These are phyloP conservation scores for Chromis chromis DNA, from an alignment of 2,797 vertebrate genomes.

Conservation along the genomic window DNA sequence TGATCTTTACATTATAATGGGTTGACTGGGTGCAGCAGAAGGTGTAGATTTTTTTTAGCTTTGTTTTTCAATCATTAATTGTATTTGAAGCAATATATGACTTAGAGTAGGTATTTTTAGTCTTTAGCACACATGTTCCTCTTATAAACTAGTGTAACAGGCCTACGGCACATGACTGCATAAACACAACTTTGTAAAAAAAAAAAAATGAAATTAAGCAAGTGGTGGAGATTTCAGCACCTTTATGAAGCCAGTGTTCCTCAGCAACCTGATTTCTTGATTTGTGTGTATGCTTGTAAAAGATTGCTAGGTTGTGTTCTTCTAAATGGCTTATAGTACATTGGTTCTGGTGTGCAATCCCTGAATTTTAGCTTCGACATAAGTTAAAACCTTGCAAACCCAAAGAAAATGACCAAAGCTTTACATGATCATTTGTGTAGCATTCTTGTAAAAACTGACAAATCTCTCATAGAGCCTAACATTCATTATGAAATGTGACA, in stretches of 20 bases:
- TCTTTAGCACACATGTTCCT: constrained; percentile 5
- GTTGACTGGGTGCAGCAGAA: constrained; percentile 7
- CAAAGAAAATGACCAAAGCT: constrained; percentile 40
- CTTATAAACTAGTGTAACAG: not conserved
- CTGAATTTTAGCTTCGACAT: constrained; percentile 6
- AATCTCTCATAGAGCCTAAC: constrained; percentile 6
- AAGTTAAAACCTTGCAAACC: not conserved
- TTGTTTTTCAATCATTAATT: constrained; percentile 18
- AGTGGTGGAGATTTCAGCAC: constrained; percentile 5
- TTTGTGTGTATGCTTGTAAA: not conserved
- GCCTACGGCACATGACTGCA: not conserved
- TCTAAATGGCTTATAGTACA: not conserved
- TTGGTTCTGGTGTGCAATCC: not conserved
- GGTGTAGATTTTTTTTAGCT: constrained; percentile 32
- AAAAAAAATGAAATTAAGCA: not conserved
- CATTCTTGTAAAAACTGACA: constrained; percentile 12
- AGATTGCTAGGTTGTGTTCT: no score
- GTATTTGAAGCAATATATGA: constrained; percentile 34
- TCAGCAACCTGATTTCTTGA: not conserved
- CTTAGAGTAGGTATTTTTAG: not conserved
- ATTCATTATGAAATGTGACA: constrained; percentile 23
- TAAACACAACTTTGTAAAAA: constrained; percentile 8
- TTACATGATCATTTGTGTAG: not conserved
- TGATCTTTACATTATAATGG: constrained; percentile 16
- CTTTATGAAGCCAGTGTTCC: constrained; percentile 17